A percentile compares a stretch with the other conserved stretches of the same genome.
Conservation (phyloP, 2,888 invertebrate species). For the Chymomyza fuscimana region DNA sequence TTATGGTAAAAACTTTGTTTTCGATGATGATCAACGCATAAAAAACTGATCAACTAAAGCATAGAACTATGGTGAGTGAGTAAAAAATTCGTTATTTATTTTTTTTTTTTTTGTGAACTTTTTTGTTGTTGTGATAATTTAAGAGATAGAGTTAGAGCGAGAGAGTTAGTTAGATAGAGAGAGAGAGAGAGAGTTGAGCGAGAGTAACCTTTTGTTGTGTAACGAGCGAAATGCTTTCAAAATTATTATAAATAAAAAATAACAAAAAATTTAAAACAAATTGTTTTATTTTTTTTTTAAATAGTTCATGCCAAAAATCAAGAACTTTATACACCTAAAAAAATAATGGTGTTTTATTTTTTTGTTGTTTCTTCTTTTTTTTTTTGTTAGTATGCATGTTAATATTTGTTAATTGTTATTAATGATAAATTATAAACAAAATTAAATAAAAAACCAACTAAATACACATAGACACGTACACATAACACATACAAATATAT, state of each 20-base stretch:
- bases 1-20: conserved; percentile 2
- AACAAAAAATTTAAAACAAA: background rate
- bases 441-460: conserved; percentile 60
- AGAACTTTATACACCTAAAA: background rate
- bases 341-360: conserved; percentile 23
- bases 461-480: conserved; percentile 80
- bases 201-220: conserved; percentile 27
- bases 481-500: conserved; percentile 78
- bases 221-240: conserved; percentile 37
- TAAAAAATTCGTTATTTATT: conserved; percentile 37
- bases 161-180: conserved; percentile 20
- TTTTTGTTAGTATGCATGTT: conserved; percentile 62
- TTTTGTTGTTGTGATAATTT: conserved; percentile 74
- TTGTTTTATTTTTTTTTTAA: background rate
- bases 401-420: conserved; percentile 52
- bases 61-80: conserved; percentile 32
- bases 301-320: conserved; percentile 33
- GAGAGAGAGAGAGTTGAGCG: conserved; percentile 24
- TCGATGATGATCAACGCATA: conserved; percentile 14
- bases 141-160: conserved; percentile 5
- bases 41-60: background rate
- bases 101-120: conserved; percentile 64
- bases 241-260: conserved; percentile 6
- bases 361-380: conserved; percentile 40
- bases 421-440: conserved; percentile 44